Base-by-base conservation (phyloP, 2,797 vertebrate species). In the Tokudaia tokunoshimensis region DNA sequence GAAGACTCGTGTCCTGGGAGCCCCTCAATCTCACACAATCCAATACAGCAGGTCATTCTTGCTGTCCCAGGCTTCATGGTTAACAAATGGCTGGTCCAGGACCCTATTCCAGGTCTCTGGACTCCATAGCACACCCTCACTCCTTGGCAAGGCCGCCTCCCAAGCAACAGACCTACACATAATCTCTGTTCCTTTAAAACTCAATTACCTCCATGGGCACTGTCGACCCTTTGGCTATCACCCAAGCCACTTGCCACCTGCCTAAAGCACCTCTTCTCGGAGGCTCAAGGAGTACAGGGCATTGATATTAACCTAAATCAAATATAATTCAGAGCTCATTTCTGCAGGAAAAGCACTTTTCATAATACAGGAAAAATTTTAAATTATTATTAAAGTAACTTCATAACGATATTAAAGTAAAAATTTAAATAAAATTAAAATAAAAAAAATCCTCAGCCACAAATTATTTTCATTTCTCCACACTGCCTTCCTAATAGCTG, bases 331-430 rank as follows among this genome's bases (percentile, higher is more conserved):
- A 52, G 75, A 44, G 75, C 82, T 93, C 82, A 20, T 96, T 97
- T 96, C 47, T 96, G 63, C 55, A 92, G 79, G 70, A 92, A 95
- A 95, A 93, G 84, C n/a, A 67, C 75, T 83, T 95, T 89, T 83
- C 5, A 41, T 86, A 94, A 94, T 47, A 92, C 31, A 92, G 89
- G 57, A 72, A 47, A 47, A 94, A 52, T 41, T 22, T 67, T 92
- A 95, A 92, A 84, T 87, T 89, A 87, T 94, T 89, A 96, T 95
- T 97, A 96, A 94, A 84, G 80, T 90, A 91, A 96, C 72, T 85
- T 94, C 37, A 79, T 91, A 95, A 94, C 78, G 78, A 94, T 80
- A 90, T 72, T 91, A 94, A 94, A 94, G 84, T 74, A 88, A 83
- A 95, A 67, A 78, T 96, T 52, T 59, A 93, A 97, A 91, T 67